Conservation (phyloP, 2,113 vertebrate species). For the Phodopus roborovskii region DNA sequence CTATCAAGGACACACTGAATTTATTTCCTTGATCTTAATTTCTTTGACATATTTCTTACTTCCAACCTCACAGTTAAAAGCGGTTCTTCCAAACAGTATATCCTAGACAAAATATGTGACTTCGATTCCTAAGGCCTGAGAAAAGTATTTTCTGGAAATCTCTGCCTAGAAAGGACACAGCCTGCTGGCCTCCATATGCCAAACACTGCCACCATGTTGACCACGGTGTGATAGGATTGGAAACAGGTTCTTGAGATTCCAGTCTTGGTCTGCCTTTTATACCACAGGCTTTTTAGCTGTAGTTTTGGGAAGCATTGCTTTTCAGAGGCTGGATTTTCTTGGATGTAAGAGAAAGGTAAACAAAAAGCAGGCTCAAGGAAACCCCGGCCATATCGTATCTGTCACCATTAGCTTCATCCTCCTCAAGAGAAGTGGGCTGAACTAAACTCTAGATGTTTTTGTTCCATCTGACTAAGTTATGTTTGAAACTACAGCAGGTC, state of each 20-base stretch:
- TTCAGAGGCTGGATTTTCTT: conserved; percentile 38
- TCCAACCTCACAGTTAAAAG: not conserved
- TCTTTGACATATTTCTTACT: conserved; percentile 14
- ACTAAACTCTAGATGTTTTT: conserved; percentile 16
- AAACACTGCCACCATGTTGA: conserved; percentile 39
- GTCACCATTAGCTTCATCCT: conserved; percentile 20
- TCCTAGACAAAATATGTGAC: not conserved
- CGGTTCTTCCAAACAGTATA: not conserved
- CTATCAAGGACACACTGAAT: not conserved
- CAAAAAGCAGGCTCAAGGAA: conserved; percentile 18
- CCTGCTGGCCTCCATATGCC: conserved; percentile 45
- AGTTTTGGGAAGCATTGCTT: conserved; percentile 55
- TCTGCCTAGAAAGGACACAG: conserved; percentile 23
- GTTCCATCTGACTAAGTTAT: not conserved
- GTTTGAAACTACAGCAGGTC: not conserved
- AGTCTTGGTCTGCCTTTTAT: conserved; percentile 2
- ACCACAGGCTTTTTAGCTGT: conserved; percentile 28
- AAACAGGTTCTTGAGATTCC: conserved; percentile 45
- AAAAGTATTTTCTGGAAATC: conserved; percentile 37
- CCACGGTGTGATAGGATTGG: conserved; percentile 32
- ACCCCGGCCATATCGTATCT: not conserved
- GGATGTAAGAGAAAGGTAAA: not conserved
- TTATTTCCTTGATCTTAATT: conserved; percentile 18
- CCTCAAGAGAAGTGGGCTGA: conserved; percentile 5
- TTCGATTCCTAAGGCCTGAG: not conserved